Evolutionary conservation across 2,888 invertebrate species (phyloP).

Genomic region (Melolontha melolontha): DNA sequence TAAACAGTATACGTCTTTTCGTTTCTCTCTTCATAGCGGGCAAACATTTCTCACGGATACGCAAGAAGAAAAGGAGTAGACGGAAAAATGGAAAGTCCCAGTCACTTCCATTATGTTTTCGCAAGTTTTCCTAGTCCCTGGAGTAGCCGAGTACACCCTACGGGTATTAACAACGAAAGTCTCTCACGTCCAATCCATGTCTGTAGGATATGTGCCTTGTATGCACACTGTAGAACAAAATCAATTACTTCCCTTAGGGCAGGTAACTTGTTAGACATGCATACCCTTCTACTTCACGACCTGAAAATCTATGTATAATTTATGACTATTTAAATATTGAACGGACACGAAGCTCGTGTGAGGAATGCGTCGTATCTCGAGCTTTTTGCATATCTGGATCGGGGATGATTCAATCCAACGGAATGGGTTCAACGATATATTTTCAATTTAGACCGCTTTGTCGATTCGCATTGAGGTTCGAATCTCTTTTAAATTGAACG

Average conservation of each 20-base stretch:
- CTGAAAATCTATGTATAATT: slow-evolving; percentile 42
- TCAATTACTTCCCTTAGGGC: slow-evolving; percentile 43
- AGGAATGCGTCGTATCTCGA: slow-evolving; percentile 16
- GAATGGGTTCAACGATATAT: slow-evolving; percentile 1
- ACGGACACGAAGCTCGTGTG: slow-evolving; percentile 23
- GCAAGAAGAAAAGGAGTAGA: not conserved
- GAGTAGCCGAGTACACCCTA: slow-evolving; percentile 25
- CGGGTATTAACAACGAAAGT: slow-evolving; percentile 38
- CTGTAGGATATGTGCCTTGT: slow-evolving; percentile 14
- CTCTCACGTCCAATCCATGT: slow-evolving; percentile 36
- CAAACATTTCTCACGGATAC: not conserved
- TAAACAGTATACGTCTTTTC: not conserved
- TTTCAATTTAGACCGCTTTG: not conserved
- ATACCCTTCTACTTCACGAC: slow-evolving; percentile 27
- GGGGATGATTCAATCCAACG: slow-evolving; percentile 6
- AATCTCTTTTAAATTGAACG: too few relatives aligned
- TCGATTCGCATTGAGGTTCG: too few relatives aligned
- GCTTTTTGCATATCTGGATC: slow-evolving; percentile 15
- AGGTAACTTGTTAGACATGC: slow-evolving; percentile 43
- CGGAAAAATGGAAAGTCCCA: slow-evolving; percentile 24
- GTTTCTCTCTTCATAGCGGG: not conserved
- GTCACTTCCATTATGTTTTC: slow-evolving; percentile 37
- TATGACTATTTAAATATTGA: slow-evolving; percentile 41
- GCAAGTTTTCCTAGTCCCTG: slow-evolving; percentile 30
- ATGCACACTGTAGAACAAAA: slow-evolving; percentile 38